These are phyloP conservation scores for Sprattus sprattus DNA, from an alignment of 2,113 vertebrate genomes.

Conservation along the genomic window DNA sequence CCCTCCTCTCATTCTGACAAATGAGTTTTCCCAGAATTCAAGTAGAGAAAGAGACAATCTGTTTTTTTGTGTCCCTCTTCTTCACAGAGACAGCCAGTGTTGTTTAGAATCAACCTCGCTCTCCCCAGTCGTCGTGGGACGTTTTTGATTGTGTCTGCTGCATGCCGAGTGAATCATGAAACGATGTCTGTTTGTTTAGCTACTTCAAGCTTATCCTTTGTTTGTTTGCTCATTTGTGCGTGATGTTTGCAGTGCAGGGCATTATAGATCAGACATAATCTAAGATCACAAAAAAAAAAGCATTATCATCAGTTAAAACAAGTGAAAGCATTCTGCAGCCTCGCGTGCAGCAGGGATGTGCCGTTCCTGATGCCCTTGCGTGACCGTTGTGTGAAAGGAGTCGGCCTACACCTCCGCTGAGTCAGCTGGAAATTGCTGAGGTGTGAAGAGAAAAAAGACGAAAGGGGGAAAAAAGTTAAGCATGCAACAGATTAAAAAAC, in stretches of 20 bases:
- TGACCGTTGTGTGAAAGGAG: not conserved
- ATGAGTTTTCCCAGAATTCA: not conserved
- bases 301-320: not conserved
- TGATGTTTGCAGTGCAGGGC: not conserved
- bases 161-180: not conserved
- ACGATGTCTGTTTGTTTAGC: not conserved
- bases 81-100: not conserved
- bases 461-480: slow-evolving; percentile 49
- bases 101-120: not conserved
- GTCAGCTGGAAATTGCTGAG: not conserved
- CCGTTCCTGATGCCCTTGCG: not conserved
- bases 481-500: slow-evolving; percentile 71
- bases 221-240: not conserved
- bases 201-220: not conserved
- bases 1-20: not conserved
- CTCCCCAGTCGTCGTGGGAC: not conserved
- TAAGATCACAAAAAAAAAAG: not conserved
- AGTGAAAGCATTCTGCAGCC: not conserved
- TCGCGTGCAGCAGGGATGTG: not conserved
- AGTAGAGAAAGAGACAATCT: not conserved
- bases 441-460: not conserved
- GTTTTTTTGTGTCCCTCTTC: not conserved
- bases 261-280: not conserved
- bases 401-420: not conserved
- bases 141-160: slow-evolving; percentile 3